Percentiles rank a stretch among this genome's conserved stretches.
Conservation (phyloP, 2,888 invertebrate species). For the Pristionchus maxplancki region DNA sequence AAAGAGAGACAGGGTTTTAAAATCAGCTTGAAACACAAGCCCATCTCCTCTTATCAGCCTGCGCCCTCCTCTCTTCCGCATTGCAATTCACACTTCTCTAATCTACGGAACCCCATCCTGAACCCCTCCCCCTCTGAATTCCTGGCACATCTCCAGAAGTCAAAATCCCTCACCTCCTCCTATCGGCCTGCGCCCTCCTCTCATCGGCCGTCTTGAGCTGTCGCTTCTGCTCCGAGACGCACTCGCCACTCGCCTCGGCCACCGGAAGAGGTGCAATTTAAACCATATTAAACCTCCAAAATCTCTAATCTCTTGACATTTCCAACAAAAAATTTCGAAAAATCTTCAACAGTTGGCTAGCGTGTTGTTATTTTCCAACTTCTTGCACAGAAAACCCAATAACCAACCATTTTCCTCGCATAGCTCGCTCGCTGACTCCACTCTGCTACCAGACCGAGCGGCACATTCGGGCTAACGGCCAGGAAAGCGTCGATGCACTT, state of each 20-base stretch:
- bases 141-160: too few species aligned
- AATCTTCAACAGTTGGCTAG: too few species aligned
- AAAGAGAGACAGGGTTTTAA: too few species aligned
- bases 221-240: not conserved
- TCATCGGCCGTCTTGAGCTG: constrained; percentile 20
- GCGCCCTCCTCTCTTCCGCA: too few species aligned
- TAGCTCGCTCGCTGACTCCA: constrained; percentile 47
- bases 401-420: constrained; percentile 5
- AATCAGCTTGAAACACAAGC: too few species aligned
- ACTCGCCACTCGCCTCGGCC: not conserved
- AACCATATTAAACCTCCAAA: too few species aligned
- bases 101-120: too few species aligned
- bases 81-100: too few species aligned
- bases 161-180: constrained; percentile 39
- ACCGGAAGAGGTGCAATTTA: not conserved
- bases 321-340: not conserved
- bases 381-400: not conserved
- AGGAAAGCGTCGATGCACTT: constrained; percentile 17
- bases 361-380: too few species aligned
- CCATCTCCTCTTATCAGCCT: too few species aligned
- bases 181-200: not conserved
- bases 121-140: too few species aligned
- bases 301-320: not conserved
- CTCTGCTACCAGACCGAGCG: constrained; percentile 26
- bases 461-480: not conserved